A percentile compares a stretch with the other conserved stretches of the same genome.
Conservation (phyloP, 2,797 vertebrate genomes). For the Acanthornis magna region DNA sequence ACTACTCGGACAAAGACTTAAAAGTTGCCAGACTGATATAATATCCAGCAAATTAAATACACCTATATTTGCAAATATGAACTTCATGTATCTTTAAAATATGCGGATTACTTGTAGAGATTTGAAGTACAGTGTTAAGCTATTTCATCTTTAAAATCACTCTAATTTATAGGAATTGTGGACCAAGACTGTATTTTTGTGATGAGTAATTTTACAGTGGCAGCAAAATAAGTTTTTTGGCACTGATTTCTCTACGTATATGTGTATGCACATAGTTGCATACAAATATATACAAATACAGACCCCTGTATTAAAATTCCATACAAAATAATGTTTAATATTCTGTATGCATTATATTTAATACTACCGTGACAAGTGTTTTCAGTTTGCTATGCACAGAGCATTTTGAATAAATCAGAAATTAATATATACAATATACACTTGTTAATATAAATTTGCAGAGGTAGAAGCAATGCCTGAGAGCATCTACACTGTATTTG, state of each 20-base stretch:
- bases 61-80: not conserved
- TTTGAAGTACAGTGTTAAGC: not conserved
- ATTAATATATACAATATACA: not conserved
- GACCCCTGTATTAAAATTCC: not conserved
- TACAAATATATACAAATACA: not conserved
- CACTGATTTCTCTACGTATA: not conserved
- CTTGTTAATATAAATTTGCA: not conserved
- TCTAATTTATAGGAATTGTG: not conserved
- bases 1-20: not conserved
- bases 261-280: not conserved
- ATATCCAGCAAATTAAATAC: not conserved
- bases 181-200: not conserved
- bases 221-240: not conserved
- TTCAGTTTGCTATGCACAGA: not conserved
- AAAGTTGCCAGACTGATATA: not conserved
- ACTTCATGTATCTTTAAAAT: slow-evolving; percentile 52
- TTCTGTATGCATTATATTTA: not conserved
- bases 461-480: not conserved
- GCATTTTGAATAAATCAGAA: not conserved
- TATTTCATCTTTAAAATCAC: not conserved
- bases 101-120: not conserved
- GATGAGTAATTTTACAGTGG: not conserved
- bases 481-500: not conserved
- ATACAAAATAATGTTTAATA: not conserved
- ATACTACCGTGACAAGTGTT: not conserved